Evolutionary conservation across 1,140 invertebrate genomes (phyloP).

Genomic region (Cyphomyrmex costatus): DNA sequence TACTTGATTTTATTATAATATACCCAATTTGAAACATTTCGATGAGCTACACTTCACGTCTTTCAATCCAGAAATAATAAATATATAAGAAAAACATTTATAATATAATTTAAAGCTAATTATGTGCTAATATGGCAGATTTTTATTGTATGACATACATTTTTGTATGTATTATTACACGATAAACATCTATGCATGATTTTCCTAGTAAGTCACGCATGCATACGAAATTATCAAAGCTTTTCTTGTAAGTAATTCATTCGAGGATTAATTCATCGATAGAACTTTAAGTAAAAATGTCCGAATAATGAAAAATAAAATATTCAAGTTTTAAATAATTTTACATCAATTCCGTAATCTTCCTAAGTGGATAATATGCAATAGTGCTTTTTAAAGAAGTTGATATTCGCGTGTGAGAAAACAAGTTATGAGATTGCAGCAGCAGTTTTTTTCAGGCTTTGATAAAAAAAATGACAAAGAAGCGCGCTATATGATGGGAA

Average conservation of each 20-base stretch:
- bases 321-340: not conserved
- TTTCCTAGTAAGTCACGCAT: not conserved
- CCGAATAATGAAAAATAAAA: too few species aligned
- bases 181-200: too few species aligned
- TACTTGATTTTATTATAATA: too few species aligned
- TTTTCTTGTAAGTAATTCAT: not conserved
- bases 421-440: not conserved
- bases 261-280: not conserved
- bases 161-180: too few species aligned
- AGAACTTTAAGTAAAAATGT: not conserved
- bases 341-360: conserved; percentile 7
- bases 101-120: too few species aligned
- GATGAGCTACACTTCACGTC: too few species aligned
- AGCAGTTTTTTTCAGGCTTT: conserved; percentile 25
- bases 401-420: not conserved
- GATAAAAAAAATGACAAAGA: conserved; percentile 71
- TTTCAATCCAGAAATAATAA: too few species aligned
- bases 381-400: not conserved
- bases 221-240: not conserved
- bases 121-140: too few species aligned
- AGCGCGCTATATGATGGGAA: not conserved
- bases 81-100: too few species aligned
- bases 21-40: too few species aligned
- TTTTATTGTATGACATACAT: too few species aligned
- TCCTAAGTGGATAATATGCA: not conserved